Base-by-base conservation (phyloP, 2,113 vertebrate genomes). In the Dasyurus viverrinus region DNA sequence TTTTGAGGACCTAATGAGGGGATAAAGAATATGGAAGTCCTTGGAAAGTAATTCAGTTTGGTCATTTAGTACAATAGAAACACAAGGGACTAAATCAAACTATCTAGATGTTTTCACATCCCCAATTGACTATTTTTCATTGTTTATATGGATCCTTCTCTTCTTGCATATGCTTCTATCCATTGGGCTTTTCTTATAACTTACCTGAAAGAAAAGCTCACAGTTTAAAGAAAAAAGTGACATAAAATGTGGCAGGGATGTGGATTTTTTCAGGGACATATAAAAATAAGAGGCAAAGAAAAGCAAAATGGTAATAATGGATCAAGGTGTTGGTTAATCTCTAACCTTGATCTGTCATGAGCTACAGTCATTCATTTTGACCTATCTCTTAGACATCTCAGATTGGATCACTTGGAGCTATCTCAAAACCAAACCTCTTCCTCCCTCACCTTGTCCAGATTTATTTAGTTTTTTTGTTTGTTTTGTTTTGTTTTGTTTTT, bases 81-180 rank as follows among this genome's bases (percentile, higher is more conserved):
- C 30, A 60, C 30, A 60, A 60, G 11, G n/a, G 47, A 36, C 26
- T 9, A 26, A 42, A 12, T 3, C 54, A 46, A 92, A 92, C 48
- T 54, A 55, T 90, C 48, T 84, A 95, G 23, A 52, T 96, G n/a
- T 25, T 90, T 9, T 5, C 57, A 95, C 57, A 55, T 36, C 89
- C 22, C 22, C 94, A 89, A 91, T 57, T 36, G 57, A 68, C 53
- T 53, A 91, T 68, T 52, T 93, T 53, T 57, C 93, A 93, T 1
- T 93, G 92, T 84, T 48, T 26, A 42, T 27, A 89, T 47, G 93
- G 36, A 47, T 90, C 22, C 24, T 14, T 92, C 46, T 53, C 53
- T 54, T 9, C 90, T 5, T 36, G 30, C n/a, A 91, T 26, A 93
- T 14, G 22, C 9, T 93, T 90, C 94, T 94, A 53, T 47, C 10